Evolutionary conservation across 2,888 invertebrate species (phyloP), one percentile per base, ranked within the genome.

Genomic region (Apomyelois bistriatella): DNA sequence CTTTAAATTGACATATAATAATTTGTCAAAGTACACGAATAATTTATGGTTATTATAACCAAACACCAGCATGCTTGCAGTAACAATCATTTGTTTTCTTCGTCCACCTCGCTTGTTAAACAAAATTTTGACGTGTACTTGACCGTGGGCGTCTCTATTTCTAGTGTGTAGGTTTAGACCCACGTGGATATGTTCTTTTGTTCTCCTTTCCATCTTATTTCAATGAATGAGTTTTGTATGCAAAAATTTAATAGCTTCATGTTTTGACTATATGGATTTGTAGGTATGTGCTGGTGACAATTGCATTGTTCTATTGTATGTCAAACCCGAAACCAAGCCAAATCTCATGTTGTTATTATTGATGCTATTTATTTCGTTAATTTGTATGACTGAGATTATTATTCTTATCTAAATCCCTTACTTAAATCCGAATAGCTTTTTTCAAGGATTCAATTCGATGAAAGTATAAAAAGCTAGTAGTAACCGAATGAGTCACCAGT

Each of bases 401-500:
- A 28, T 43, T 47, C 6, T 40, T 47, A 41, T 15, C 28, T 48
- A 16, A 40, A 32, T 28, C 28, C 28, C 28, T 35, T 15, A 9
- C 13, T 36, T 49, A 56, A 57, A 60, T 61, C 42, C 53, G 48
- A 54, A 58, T 62, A 48, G 58, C 59, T 58, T 61, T 62, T 63
- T 61, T 58, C 58, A 61, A 62, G 66, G 64, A 69, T 69, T 69
- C 70, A 68, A 73, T 75, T 72, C 61, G 62, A 69, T 61, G 58
- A 59, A 66, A 73, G 66, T 64, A 76, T 77, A 76, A 77, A 80
- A 76, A 77, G 68, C 68, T 66, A 72, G 72, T 65, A 67, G 68
- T 68, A 71, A 74, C 62, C 65, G 68, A 83, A 84, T 82, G 82
- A 84, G 82, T 84, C 83, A 84, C 82, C 74, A 76, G 73, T 75